Conservation (phyloP, 2,888 invertebrate species). For the Dendrolimus pini region DNA sequence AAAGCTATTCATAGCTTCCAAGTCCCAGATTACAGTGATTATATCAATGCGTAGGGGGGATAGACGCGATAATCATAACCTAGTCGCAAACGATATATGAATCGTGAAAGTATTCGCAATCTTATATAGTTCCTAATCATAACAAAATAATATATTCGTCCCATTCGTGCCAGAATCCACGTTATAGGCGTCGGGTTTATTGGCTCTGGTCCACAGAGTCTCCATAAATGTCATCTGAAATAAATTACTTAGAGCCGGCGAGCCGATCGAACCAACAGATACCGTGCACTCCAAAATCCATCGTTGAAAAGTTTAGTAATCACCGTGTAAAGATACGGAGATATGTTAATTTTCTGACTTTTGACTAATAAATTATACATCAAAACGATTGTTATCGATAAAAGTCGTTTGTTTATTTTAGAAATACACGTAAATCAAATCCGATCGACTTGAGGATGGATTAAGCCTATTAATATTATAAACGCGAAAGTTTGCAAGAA, state of each 20-base stretch:
- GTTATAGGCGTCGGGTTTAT: conserved; percentile 49
- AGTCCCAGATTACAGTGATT: background rate
- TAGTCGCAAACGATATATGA: background rate
- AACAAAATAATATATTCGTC: conserved; percentile 29
- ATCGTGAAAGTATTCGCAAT: conserved; percentile 31
- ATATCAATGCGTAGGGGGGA: background rate
- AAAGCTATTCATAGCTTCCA: background rate
- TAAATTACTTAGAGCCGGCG: conserved; percentile 42
- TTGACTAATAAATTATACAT: conserved; percentile 34
- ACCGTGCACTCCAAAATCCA: conserved; percentile 15
- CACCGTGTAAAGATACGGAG: conserved; percentile 36
- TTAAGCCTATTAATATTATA: too few relatives aligned
- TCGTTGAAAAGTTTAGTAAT: conserved; percentile 27
- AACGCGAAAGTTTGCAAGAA: too few relatives aligned
- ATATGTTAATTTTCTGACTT: conserved; percentile 53
- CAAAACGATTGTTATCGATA: conserved; percentile 1
- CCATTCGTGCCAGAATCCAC: conserved; percentile 31
- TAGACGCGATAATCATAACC: background rate
- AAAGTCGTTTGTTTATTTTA: background rate
- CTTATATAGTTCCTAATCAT: conserved; percentile 26
- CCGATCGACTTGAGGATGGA: too few relatives aligned
- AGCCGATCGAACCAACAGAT: conserved; percentile 29
- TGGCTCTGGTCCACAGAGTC: conserved; percentile 47
- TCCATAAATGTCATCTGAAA: conserved; percentile 62
- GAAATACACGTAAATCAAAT: too few relatives aligned